Percentiles rank a stretch among this genome's conserved stretches.
phyloP scores from a whole-genome alignment of 2,113 vertebrate genomes.

The Sinosuthora webbiana region DNA sequence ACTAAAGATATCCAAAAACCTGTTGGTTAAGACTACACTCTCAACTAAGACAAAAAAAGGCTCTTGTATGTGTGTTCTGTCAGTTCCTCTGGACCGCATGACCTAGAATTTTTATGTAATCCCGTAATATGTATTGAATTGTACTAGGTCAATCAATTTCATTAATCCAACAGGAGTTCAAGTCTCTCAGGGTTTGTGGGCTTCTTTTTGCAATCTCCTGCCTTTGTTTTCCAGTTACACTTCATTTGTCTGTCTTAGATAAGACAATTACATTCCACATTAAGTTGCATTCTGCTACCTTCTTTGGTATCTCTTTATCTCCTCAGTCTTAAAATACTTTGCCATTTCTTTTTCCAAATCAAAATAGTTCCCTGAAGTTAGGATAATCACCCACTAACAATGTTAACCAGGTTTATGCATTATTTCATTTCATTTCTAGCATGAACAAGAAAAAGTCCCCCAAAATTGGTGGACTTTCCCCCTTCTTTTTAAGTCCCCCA shows the following conservation, averaged over 20 bases:
- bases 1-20: not conserved
- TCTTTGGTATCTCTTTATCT: not conserved
- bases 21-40: not conserved
- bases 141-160: not conserved
- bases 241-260: not conserved
- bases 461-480: not conserved
- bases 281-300: not conserved
- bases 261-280: not conserved
- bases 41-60: not conserved
- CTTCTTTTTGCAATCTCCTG: not conserved
- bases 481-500: not conserved
- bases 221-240: not conserved
- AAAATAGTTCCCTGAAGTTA: not conserved
- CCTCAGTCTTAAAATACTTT: not conserved
- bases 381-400: not conserved
- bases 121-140: not conserved
- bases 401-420: not conserved
- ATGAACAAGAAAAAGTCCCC: not conserved
- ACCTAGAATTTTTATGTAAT: not conserved
- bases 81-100: not conserved
- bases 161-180: not conserved
- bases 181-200: not conserved
- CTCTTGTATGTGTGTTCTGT: not conserved
- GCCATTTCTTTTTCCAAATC: not conserved
- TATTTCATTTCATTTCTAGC: not conserved